phyloP scores from a whole-genome alignment of 1,140 invertebrate species.

The Euschistus heros region DNA sequence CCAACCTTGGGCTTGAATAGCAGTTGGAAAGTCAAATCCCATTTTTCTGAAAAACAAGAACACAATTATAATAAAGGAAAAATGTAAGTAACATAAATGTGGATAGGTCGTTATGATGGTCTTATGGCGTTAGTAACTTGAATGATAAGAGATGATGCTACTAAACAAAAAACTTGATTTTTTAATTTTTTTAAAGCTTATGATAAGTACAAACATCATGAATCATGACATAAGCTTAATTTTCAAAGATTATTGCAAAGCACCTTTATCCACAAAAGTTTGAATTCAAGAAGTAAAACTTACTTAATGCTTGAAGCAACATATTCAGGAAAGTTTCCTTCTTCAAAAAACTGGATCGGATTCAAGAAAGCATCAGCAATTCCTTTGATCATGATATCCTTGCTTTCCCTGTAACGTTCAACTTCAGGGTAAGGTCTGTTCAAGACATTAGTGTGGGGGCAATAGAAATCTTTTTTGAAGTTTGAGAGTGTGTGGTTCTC shows the following conservation, averaged over 20 bases:
- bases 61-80: no score
- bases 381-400: conserved; percentile 76
- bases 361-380: conserved; percentile 38
- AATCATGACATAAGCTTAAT: no score
- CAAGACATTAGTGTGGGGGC: conserved; percentile 39
- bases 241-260: no score
- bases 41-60: conserved; percentile 36
- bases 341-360: conserved; percentile 68
- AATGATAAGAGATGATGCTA: no score
- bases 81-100: no score
- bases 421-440: conserved; percentile 57
- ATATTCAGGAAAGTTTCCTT: conserved; percentile 69
- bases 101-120: no score
- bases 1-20: conserved; percentile 74
- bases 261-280: no score
- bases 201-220: no score
- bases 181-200: no score
- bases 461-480: conserved; percentile 53
- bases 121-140: no score
- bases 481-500: conserved; percentile 40
- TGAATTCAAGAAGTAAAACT: conserved; percentile 39
- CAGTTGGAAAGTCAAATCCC: conserved; percentile 61
- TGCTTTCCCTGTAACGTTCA: conserved; percentile 57
- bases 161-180: no score
- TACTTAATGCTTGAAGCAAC: conserved; percentile 65